phyloP scores from a whole-genome alignment of 2,797 vertebrate genomes.

The Thaleichthys pacificus region DNA sequence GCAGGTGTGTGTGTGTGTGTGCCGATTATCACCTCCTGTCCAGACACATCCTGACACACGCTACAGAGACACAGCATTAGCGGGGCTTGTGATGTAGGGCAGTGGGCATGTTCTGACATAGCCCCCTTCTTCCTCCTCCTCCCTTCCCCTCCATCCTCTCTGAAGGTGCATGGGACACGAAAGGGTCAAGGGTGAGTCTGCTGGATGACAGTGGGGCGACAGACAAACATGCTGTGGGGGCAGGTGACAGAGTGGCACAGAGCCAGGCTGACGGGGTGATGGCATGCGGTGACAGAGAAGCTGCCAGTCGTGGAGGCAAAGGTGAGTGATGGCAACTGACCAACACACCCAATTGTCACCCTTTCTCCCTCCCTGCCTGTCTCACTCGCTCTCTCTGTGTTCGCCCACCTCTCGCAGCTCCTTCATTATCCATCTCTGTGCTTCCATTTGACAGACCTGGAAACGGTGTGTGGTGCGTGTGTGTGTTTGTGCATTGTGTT shows the following conservation, averaged over 20 bases:
- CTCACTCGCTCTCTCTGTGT: constrained; percentile 59
- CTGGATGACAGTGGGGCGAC: constrained; percentile 66
- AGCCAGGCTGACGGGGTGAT: constrained; percentile 58
- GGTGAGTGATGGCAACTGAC: constrained; percentile 71
- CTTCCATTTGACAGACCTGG: constrained; percentile 50
- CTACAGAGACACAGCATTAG: constrained; percentile 60
- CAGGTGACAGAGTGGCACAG: constrained; percentile 30
- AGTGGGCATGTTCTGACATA: constrained; percentile 73
- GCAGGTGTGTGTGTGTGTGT: constrained; percentile 11
- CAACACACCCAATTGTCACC: constrained; percentile 49
- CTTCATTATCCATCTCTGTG: constrained; percentile 27
- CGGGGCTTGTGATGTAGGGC: constrained; percentile 64
- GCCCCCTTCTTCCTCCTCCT: constrained; percentile 22
- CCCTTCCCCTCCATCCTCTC: background rate
- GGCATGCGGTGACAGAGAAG: constrained; percentile 74
- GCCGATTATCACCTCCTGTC: background rate
- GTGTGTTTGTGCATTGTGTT: constrained; percentile 24
- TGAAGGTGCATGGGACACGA: constrained; percentile 38
- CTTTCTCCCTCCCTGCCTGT: constrained; percentile 21
- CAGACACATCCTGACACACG: constrained; percentile 12
- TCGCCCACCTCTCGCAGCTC: constrained; percentile 31
- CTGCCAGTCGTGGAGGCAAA: constrained; percentile 66
- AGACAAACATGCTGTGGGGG: constrained; percentile 52
- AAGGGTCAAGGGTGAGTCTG: constrained; percentile 64
- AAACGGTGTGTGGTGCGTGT: background rate